A percentile compares a stretch with the other conserved stretches of the same genome.
These are phyloP conservation scores for Syngnathus floridae DNA, from an alignment of 2,113 vertebrate genomes.

Conservation along the genomic window DNA sequence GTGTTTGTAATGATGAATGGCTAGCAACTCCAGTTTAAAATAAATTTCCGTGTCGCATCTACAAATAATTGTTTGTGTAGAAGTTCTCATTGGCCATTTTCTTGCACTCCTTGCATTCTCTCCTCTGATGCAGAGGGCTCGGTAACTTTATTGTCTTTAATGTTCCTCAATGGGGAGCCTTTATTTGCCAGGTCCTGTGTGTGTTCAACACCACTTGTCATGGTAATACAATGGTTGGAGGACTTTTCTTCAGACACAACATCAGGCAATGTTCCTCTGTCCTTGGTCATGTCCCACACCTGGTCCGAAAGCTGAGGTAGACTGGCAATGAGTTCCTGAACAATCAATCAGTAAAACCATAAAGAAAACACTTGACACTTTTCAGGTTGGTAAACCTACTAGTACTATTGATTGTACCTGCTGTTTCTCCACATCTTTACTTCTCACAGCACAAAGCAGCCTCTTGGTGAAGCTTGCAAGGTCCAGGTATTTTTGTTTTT, in stretches of 20 bases:
- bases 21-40: conserved; percentile 58
- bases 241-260: conserved; percentile 48
- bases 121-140: conserved; percentile 88
- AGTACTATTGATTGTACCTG: conserved; percentile 67
- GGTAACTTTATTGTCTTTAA: conserved; percentile 56
- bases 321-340: conserved; percentile 86
- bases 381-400: neutral
- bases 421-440: conserved; percentile 87
- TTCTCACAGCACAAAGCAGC: conserved; percentile 84
- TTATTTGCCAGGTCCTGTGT: conserved; percentile 8
- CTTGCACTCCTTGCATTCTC: conserved; percentile 63
- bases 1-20: conserved; percentile 36
- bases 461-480: conserved; percentile 85
- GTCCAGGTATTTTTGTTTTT: conserved; percentile 89
- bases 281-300: conserved; percentile 78
- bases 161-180: conserved; percentile 30
- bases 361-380: neutral
- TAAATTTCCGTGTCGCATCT: conserved; percentile 60
- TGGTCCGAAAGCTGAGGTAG: conserved; percentile 91
- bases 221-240: conserved; percentile 62
- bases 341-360: conserved; percentile 1
- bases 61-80: conserved; percentile 26
- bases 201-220: neutral
- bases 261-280: conserved; percentile 65
- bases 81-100: conserved; percentile 71